Percentiles rank a stretch among this genome's conserved stretches.
These are phyloP conservation scores for Dermolepida albohirtum DNA, from an alignment of 2,888 invertebrate genomes.

Conservation along the genomic window DNA sequence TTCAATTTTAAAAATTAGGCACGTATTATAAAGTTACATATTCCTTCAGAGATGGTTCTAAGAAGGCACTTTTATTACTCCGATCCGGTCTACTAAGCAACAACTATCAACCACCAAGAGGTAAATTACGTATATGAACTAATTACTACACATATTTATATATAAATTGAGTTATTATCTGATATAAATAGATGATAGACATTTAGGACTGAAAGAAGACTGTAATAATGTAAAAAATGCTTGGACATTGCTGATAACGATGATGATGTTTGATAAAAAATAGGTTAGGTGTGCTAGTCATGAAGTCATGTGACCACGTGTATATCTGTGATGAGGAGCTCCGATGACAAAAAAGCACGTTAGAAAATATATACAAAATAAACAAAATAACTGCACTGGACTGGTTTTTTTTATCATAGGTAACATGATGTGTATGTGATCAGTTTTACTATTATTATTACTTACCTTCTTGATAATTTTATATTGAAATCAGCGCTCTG, in stretches of 20 bases:
- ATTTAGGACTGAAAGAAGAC: slow-evolving; percentile 59
- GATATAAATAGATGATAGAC: slow-evolving; percentile 46
- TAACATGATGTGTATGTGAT: slow-evolving; percentile 59
- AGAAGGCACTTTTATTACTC: too few relatives aligned
- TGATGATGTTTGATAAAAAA: slow-evolving; percentile 22
- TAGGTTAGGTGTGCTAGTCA: slow-evolving; percentile 63
- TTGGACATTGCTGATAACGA: slow-evolving; percentile 58
- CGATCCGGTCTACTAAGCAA: too few relatives aligned
- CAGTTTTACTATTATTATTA: slow-evolving; percentile 48
- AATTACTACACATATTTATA: too few relatives aligned
- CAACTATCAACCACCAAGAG: not conserved
- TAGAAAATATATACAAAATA: too few relatives aligned
- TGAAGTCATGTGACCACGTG: slow-evolving; percentile 66
- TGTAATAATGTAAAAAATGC: slow-evolving; percentile 52
- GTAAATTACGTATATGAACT: too few relatives aligned
- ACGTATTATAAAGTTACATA: too few relatives aligned
- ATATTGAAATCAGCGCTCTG: slow-evolving; percentile 33
- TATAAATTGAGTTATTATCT: slow-evolving; percentile 48
- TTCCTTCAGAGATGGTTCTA: too few relatives aligned
- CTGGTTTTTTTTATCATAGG: slow-evolving; percentile 58
- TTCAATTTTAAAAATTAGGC: too few relatives aligned
- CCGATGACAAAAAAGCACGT: slow-evolving; percentile 57
- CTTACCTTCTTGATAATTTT: slow-evolving; percentile 40
- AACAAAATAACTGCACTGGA: slow-evolving; percentile 59
- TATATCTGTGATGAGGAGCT: slow-evolving; percentile 66